These are phyloP conservation scores for Agriopis leucophaearia DNA, from an alignment of 2,888 invertebrate species.

Conservation along the genomic window DNA sequence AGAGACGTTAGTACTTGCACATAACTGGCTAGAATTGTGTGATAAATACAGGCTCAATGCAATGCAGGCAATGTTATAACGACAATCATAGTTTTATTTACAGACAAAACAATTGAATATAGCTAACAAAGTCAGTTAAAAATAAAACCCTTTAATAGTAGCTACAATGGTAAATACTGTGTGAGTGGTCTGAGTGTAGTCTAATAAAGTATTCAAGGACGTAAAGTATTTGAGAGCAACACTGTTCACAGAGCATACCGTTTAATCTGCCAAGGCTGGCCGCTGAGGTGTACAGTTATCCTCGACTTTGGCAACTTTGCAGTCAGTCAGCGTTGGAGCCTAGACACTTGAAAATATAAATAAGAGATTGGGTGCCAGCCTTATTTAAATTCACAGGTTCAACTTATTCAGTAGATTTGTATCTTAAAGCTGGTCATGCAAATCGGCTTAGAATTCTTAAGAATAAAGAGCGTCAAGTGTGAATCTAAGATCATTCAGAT, in stretches of 20 bases:
- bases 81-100: neutral
- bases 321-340: slow-evolving; percentile 63
- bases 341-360: slow-evolving; percentile 58
- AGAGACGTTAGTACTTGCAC: slow-evolving; percentile 54
- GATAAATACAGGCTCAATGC: slow-evolving; percentile 35
- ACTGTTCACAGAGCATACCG: slow-evolving; percentile 57
- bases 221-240: slow-evolving; percentile 47
- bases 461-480: slow-evolving; percentile 58
- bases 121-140: too few relatives aligned
- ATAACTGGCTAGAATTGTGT: slow-evolving; percentile 40
- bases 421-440: slow-evolving; percentile 67
- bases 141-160: slow-evolving; percentile 5
- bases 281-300: slow-evolving; percentile 57
- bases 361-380: slow-evolving; percentile 59
- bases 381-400: slow-evolving; percentile 70
- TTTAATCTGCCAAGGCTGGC: slow-evolving; percentile 59
- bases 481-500: slow-evolving; percentile 38
- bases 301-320: slow-evolving; percentile 57
- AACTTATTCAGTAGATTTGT: slow-evolving; percentile 67
- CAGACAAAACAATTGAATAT: too few relatives aligned
- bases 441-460: slow-evolving; percentile 64
- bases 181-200: slow-evolving; percentile 32
- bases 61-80: slow-evolving; percentile 19
- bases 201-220: slow-evolving; percentile 47
- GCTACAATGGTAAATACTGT: slow-evolving; percentile 12